These are phyloP conservation scores for Echinometra lucunter DNA, from an alignment of 53 echinoderm and acorn worm genomes.

Conservation along the genomic window DNA sequence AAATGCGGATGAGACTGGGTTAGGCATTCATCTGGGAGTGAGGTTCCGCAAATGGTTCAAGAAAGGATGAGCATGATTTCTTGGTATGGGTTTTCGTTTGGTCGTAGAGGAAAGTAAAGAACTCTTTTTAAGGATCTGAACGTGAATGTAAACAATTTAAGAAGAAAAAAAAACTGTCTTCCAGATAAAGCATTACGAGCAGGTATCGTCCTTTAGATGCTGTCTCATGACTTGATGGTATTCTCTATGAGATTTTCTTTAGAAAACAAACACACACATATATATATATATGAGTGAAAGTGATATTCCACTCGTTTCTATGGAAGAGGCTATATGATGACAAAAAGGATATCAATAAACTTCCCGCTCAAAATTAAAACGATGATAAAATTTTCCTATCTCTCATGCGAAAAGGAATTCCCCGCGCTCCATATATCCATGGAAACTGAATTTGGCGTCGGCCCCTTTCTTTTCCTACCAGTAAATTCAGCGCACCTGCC, in stretches of 20 bases:
- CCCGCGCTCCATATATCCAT: conserved; percentile 54
- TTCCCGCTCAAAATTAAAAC: background rate
- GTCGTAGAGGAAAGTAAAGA: background rate
- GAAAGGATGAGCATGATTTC: background rate
- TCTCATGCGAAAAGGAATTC: background rate
- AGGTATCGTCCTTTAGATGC: no score
- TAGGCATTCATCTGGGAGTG: background rate
- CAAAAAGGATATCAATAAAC: background rate
- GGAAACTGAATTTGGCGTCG: conserved; percentile 63
- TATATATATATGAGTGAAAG: background rate
- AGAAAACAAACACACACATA: no score
- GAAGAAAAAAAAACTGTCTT: background rate
- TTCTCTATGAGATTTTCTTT: no score
- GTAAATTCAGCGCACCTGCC: background rate
- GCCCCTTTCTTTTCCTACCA: conserved; percentile 37
- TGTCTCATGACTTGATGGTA: no score
- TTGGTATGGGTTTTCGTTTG: background rate
- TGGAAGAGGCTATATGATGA: background rate
- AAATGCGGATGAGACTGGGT: background rate
- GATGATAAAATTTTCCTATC: background rate
- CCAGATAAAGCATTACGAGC: no score
- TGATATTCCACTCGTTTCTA: background rate
- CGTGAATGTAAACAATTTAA: background rate
- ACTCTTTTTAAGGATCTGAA: background rate
- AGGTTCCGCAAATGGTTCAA: background rate